Base-by-base conservation (phyloP, 2,113 vertebrate species). In the Odocoileus virginianus region DNA sequence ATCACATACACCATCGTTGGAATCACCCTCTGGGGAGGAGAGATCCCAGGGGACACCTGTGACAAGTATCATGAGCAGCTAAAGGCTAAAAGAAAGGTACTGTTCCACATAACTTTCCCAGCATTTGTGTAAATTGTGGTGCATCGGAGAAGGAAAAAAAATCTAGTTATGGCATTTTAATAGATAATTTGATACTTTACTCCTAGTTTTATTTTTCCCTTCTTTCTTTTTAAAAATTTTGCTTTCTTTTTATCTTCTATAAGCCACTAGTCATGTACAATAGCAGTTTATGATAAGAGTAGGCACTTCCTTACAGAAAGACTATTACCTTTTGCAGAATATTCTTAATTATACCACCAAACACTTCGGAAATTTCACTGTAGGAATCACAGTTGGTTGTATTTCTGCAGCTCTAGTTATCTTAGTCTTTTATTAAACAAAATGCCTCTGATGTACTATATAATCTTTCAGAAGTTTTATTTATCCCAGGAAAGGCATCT, bases 1-100 rank as follows among this genome's bases (percentile, higher is more conserved):
- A 99, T 99, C 98, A 99, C 99, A 71, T 99, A 99, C 96, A 99
- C 99, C 95, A 99, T 99, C n/a, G 99, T 99, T 45, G 99, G 99
- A 78, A 95, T 99, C 98, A 99, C 99, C 0, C 99, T 99, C 83
- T 99, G 99, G 99, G 99, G 99, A 97, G 99, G 99, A 93, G 99
- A 99, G 98, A 99, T 99, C 98, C 99, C 99, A 11, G 99, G 99
- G 3, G 99, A 99, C 93, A 99, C 99, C 12, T 99, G 99, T 58
- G 97, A 99, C 98, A 99, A 99, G 97, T 99, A 99, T 50, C 99
- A 99, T 0, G 99, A 99, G 93, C 99, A 99, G 97, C 99, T 99
- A 55, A 99, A 99, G 97, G 99, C 99, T 76, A 99, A 99, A 97
- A 99, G 99, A 97, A 99, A 99, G 99, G 99, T 99, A 99, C 95